Base-by-base conservation (phyloP, 1,140 invertebrate species). In the Magallana ariakensis region DNA sequence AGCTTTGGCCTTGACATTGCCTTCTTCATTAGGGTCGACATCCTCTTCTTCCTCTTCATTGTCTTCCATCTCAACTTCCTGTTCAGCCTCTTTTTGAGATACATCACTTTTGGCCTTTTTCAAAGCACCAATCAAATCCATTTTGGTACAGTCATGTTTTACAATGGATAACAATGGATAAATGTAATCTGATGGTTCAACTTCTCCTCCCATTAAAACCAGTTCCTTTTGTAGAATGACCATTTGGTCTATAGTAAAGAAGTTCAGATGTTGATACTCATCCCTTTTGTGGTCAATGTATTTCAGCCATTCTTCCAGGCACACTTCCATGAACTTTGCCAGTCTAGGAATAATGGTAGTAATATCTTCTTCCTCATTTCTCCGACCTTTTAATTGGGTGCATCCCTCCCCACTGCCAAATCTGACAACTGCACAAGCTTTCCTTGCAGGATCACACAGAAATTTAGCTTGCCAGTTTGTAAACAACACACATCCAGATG, bases 401-500 rank as follows among this genome's bases (percentile, higher is more conserved):
- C 19, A 58, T 2, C 87, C 84, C 46, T 86, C 83, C 56, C 75
- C 83, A 33, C 81, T 55, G 13, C 90, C 89, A 90, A 93, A 93
- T 55, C 86, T 89, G 15, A 92, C 86, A 62, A 88, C 82, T 10
- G 88, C 88, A 85, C 91, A 92, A 9, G 86, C 81, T 46, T 7
- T 46, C 53, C 87, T 83, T 0, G 80, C 80, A 10, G 55, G 58
- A 11, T 91, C 88, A 89, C 92, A 93, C 22, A 91, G 86, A 80
- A 93, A 92, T 54, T 70, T 90, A 7, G 88, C 86, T 19, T 86
- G 89, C 92, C 92, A 93, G 33, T 90, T 84, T 62, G 90, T 86
- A 83, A 94, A 94, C 1, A 94, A 85, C 8, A 93, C 88, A 89
- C 90, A 92, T n/a, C 93, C 93, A 82, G 87, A 89, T 11, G 83